A percentile compares a stretch with the other conserved stretches of the same genome.
phyloP scores from a whole-genome alignment of 2,113 vertebrate genomes.

The Arenaria interpres region DNA sequence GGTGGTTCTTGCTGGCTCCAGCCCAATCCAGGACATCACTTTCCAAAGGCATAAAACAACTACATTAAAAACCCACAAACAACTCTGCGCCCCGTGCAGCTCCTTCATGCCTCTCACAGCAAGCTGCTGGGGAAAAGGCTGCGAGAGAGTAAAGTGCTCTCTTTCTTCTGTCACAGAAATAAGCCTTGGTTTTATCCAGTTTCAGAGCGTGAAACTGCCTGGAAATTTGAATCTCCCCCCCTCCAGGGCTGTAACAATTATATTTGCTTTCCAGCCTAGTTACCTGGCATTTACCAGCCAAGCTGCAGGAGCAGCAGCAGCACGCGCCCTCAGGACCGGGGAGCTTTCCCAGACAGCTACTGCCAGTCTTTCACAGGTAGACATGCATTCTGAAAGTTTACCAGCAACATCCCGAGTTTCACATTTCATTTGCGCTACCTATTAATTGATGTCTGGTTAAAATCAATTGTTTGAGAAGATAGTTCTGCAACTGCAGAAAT shows the following conservation, averaged over 20 bases:
- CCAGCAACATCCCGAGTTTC: rapidly evolving
- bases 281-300: not conserved
- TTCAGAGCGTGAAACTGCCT: not conserved
- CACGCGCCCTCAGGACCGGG: rapidly evolving
- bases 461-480: not conserved
- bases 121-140: not conserved
- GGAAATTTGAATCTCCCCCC: not conserved
- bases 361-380: too few relatives aligned
- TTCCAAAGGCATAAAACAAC: not conserved
- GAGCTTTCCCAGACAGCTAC: rapidly evolving
- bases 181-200: not conserved
- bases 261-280: not conserved
- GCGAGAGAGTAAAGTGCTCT: not conserved
- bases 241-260: not conserved
- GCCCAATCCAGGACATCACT: not conserved
- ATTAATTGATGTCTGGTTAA: not conserved
- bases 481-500: not conserved
- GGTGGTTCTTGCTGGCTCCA: not conserved
- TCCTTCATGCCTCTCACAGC: not conserved
- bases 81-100: not conserved
- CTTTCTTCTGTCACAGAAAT: not conserved
- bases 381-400: not conserved
- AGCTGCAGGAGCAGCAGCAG: not conserved
- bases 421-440: not conserved
- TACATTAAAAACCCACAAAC: not conserved